Evolutionary conservation across 2,797 vertebrate species (phyloP), one percentile per base, ranked within the genome.

Genomic region (Furcifer pardalis): DNA sequence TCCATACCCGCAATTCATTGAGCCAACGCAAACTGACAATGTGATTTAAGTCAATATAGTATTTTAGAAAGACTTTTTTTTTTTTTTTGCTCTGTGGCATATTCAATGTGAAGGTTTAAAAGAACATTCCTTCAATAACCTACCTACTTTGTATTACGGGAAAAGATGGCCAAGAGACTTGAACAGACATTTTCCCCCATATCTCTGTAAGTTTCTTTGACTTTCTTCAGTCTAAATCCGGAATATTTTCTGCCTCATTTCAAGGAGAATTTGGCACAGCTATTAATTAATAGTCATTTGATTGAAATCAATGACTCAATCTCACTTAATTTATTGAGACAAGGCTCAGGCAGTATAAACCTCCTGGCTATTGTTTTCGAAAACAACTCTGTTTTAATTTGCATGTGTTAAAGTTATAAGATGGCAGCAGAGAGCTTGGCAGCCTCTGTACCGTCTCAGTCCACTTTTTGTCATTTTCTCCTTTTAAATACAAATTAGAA

Each of bases 401-500:
- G 49, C 62, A 86, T 66, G 15, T 3, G 85, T 73, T 59, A 73
- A 85, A 72, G 77, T 46, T 63, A 40, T 75, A 75, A 21, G 60
- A 52, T 77, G 71, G 40, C 84, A 86, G 66, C 76, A 72, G 52
- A 59, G 77, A 83, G 27, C 40, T 63, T 71, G 77, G 77, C 77
- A 77, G 59, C 27, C 77, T 76, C 25, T 90, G 2, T 0, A 84
- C 69, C 77, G 15, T 2, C 42, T 81, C 66, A 66, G n/a, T 77
- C 42, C 40, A n/a, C 25, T 30, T 69, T 79, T 86, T 79, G 59
- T 79, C 37, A 77, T 75, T 66, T 46, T 66, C n/a, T 89, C 72
- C 32, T 88, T 77, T n/a, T n/a, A 25, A 90, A 87, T 44, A 81
- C 40, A 88, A 84, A 89, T 87, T 75, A 85, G 77, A 80, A 80